phyloP scores from a whole-genome alignment of 2,888 invertebrate species.

The Drosophila falleni region DNA sequence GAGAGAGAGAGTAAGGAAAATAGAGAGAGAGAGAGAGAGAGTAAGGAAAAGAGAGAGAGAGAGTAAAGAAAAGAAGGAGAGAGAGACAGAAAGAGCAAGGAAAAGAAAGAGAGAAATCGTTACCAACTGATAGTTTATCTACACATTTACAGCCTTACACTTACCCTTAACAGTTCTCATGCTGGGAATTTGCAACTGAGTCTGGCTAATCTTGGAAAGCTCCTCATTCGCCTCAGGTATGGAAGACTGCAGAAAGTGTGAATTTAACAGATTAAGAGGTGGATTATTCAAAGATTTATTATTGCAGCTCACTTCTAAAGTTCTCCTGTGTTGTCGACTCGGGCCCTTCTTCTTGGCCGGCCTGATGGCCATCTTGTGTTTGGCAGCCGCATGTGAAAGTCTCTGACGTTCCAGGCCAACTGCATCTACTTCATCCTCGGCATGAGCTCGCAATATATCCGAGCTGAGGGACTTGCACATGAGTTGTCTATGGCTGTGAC shows the following conservation, averaged over 20 bases:
- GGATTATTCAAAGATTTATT: neutral
- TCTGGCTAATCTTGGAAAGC: conserved; percentile 88
- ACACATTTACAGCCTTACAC: conserved; percentile 6
- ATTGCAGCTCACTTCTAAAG: conserved; percentile 85
- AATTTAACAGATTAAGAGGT: neutral
- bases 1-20: neutral
- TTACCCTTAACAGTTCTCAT: conserved; percentile 52
- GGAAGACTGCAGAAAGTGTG: conserved; percentile 86
- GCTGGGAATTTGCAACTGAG: conserved; percentile 71
- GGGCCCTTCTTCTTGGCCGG: conserved; percentile 92
- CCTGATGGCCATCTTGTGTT: conserved; percentile 92
- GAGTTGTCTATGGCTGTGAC: conserved; percentile 49
- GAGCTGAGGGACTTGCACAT: conserved; percentile 59
- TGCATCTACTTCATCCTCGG: conserved; percentile 82
- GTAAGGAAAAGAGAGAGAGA: no score
- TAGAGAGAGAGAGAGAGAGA: neutral
- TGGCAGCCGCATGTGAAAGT: conserved; percentile 92
- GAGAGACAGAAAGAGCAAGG: no score
- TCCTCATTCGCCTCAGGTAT: conserved; percentile 93
- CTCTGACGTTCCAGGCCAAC: conserved; percentile 85
- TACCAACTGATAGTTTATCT: neutral
- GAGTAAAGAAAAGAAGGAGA: neutral
- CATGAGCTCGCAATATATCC: conserved; percentile 67
- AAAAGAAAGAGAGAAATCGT: neutral
- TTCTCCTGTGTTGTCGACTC: conserved; percentile 89